These are phyloP conservation scores for Danionella dracula DNA, from an alignment of 2,797 vertebrate species.

Conservation along the genomic window DNA sequence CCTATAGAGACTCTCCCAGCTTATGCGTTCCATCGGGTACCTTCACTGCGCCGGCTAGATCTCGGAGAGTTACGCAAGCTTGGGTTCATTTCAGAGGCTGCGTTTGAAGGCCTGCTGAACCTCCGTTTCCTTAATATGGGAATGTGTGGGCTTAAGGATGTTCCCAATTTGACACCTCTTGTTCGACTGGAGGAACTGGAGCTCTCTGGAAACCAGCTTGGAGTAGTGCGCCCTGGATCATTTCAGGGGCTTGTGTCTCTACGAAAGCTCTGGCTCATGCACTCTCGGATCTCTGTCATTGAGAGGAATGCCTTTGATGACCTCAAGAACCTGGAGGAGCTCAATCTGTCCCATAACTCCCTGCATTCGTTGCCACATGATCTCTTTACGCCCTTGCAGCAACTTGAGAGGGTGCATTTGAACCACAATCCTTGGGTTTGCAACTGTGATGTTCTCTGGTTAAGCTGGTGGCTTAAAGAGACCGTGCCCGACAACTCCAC, in stretches of 20 bases:
- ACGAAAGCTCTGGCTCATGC: slow-evolving; percentile 94
- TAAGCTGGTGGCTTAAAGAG: slow-evolving; percentile 97
- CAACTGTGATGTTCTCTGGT: slow-evolving; percentile 94
- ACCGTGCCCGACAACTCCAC: slow-evolving; percentile 95
- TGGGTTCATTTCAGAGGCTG: slow-evolving; percentile 94
- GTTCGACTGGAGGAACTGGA: slow-evolving; percentile 89
- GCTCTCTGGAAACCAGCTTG: slow-evolving; percentile 88
- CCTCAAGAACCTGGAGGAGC: slow-evolving; percentile 90
- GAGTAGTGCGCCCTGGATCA: slow-evolving; percentile 84
- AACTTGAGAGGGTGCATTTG: slow-evolving; percentile 89
- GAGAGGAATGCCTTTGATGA: slow-evolving; percentile 96
- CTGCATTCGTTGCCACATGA: slow-evolving; percentile 92
- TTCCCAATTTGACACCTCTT: slow-evolving; percentile 89
- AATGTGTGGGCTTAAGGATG: slow-evolving; percentile 95
- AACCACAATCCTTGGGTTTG: slow-evolving; percentile 98
- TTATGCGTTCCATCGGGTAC: slow-evolving; percentile 92
- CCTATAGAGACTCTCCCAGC: slow-evolving; percentile 94
- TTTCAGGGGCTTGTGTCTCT: slow-evolving; percentile 89
- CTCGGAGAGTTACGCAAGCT: slow-evolving; percentile 89
- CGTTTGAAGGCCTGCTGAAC: slow-evolving; percentile 91
- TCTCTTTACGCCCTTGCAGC: slow-evolving; percentile 92
- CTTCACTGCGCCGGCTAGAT: slow-evolving; percentile 86
- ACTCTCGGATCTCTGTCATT: slow-evolving; percentile 87
- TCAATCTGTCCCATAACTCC: slow-evolving; percentile 94
- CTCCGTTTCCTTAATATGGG: slow-evolving; percentile 92